phyloP scores from a whole-genome alignment of 2,888 invertebrate genomes.

The Ischnura elegans region DNA sequence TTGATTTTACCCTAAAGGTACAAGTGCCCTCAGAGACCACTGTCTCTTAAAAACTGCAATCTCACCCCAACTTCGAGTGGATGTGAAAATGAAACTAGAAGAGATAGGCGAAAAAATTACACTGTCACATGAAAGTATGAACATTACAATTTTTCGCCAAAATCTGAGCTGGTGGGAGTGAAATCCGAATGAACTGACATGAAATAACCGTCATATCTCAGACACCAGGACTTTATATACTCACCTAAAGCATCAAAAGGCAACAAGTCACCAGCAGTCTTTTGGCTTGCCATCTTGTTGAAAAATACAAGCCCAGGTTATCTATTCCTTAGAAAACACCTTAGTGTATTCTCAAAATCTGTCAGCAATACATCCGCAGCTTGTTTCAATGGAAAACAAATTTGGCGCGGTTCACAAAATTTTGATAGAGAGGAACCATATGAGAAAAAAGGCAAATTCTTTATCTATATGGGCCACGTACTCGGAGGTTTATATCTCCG shows the following conservation, averaged over 20 bases:
- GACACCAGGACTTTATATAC: background rate
- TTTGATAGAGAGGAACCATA: background rate
- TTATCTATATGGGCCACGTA: background rate
- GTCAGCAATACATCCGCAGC: background rate
- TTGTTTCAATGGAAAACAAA: background rate
- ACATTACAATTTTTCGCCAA: no score
- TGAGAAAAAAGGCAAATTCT: background rate
- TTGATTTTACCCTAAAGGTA: no score
- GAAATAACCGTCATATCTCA: no score
- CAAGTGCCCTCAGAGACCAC: no score
- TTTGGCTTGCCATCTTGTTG: background rate
- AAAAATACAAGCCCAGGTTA: background rate
- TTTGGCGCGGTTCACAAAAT: background rate
- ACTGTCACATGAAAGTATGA: no score
- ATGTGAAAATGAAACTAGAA: no score
- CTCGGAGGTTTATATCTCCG: background rate
- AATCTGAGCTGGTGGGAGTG: no score
- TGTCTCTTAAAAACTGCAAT: no score
- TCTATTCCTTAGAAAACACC: background rate
- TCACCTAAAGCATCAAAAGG: slow-evolving; percentile 3
- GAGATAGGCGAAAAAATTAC: no score
- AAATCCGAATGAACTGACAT: no score
- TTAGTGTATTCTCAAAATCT: background rate
- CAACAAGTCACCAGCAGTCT: background rate
- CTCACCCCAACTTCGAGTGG: no score